Evolutionary conservation across 2,113 vertebrate genomes (phyloP).

Genomic region (Scortum barcoo): DNA sequence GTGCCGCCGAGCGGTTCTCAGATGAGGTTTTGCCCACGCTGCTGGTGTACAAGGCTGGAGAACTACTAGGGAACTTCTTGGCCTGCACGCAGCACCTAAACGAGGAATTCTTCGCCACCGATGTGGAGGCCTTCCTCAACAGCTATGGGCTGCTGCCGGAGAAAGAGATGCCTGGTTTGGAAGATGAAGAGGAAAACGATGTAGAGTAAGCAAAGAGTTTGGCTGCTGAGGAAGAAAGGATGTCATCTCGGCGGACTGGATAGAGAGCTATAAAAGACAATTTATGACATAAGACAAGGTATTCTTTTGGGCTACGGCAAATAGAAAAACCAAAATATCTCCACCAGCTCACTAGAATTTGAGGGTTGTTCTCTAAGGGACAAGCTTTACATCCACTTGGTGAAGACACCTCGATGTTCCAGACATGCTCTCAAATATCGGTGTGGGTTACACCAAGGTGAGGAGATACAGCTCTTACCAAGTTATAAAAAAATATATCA

Average conservation of each 20-base stretch:
- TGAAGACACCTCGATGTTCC: constrained; percentile 12
- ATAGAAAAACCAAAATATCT: constrained; percentile 24
- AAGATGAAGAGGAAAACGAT: constrained; percentile 83
- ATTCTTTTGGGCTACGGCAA: constrained; percentile 14
- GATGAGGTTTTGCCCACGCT: constrained; percentile 91
- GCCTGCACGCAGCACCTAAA: constrained; percentile 90
- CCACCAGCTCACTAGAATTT: constrained; percentile 50
- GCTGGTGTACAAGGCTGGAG: constrained; percentile 95
- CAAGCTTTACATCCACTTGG: constrained; percentile 8
- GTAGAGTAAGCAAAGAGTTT: constrained; percentile 82
- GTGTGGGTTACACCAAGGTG: background rate
- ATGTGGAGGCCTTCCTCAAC: constrained; percentile 95
- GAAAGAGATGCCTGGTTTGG: constrained; percentile 84
- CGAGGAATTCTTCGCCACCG: constrained; percentile 93
- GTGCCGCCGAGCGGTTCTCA: constrained; percentile 92
- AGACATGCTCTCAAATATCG: constrained; percentile 2
- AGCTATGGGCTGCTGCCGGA: constrained; percentile 95
- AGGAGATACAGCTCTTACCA: constrained; percentile 1
- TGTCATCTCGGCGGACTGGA: constrained; percentile 11
- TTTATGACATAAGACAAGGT: constrained; percentile 28
- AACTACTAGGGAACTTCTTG: constrained; percentile 96
- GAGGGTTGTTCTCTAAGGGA: constrained; percentile 29
- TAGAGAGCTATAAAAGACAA: constrained; percentile 38
- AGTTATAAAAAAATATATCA: constrained; percentile 1
- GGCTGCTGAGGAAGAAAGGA: constrained; percentile 15